These are phyloP conservation scores for Junco hyemalis DNA, from an alignment of 2,113 vertebrate genomes.

Conservation along the genomic window DNA sequence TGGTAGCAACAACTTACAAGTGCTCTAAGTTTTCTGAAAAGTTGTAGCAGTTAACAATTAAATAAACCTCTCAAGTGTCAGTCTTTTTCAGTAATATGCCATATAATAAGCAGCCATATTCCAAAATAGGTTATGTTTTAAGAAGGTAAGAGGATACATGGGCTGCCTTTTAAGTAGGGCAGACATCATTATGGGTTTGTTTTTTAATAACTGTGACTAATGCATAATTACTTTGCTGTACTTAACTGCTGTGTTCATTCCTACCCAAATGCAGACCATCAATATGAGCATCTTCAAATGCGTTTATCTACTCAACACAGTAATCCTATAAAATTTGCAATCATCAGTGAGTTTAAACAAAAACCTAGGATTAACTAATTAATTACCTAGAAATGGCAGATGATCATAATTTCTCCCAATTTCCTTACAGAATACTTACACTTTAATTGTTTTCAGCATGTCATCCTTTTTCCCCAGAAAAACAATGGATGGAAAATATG, in stretches of 20 bases:
- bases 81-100: not conserved
- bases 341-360: not conserved
- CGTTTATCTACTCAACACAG: conserved; percentile 1
- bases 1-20: not conserved
- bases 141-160: not conserved
- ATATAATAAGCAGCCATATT: not conserved
- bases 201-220: conserved; percentile 23
- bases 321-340: conserved; percentile 19
- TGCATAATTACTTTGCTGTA: not conserved
- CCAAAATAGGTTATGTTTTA: not conserved
- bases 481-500: not conserved
- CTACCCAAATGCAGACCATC: not conserved
- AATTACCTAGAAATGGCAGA: not conserved
- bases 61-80: not conserved
- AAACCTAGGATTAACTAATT: not conserved
- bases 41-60: not conserved
- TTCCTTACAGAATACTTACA: not conserved
- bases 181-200: not conserved
- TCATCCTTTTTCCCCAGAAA: not conserved
- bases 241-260: conserved; percentile 18
- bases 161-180: not conserved
- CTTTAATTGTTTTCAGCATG: not conserved
- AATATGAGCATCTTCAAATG: not conserved
- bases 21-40: not conserved
- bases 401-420: not conserved